Evolutionary conservation across 2,113 vertebrate genomes (phyloP).

Genomic region (Cavia aperea): DNA sequence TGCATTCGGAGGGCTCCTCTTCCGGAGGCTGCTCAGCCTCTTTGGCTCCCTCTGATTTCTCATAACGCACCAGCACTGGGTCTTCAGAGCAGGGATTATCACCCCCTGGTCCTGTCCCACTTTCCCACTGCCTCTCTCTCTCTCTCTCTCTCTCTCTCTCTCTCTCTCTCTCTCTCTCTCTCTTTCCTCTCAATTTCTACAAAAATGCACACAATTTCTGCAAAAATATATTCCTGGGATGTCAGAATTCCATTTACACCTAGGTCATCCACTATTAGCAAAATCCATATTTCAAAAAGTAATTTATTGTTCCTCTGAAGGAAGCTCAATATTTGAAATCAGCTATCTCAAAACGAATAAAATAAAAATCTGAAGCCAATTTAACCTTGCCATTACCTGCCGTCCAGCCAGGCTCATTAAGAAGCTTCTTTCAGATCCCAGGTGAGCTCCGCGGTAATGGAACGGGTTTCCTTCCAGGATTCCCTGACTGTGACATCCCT

Average conservation of each 20-base stretch:
- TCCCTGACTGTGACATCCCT: not conserved
- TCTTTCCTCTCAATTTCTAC: not conserved
- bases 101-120: not conserved
- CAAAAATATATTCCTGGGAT: not conserved
- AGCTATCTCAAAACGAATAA: slow-evolving; percentile 52
- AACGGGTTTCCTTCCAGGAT: not conserved
- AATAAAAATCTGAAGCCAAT: slow-evolving; percentile 49
- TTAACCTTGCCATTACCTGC: slow-evolving; percentile 44
- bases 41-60: not conserved
- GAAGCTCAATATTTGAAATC: slow-evolving; percentile 60
- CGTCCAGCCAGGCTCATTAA: slow-evolving; percentile 33
- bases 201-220: not conserved
- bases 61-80: fast-evolving
- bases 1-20: not conserved
- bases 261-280: slow-evolving; percentile 33
- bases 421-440: slow-evolving; percentile 11
- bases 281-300: slow-evolving; percentile 46
- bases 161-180: no score
- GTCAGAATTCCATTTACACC: slow-evolving; percentile 46
- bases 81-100: not conserved
- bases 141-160: not conserved
- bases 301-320: slow-evolving; percentile 52
- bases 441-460: slow-evolving; percentile 28
- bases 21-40: fast-evolving
- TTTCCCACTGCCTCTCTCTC: not conserved